phyloP scores from a whole-genome alignment of 64 coral and sea anemone genomes.

The Dendronephthya gigantea region DNA sequence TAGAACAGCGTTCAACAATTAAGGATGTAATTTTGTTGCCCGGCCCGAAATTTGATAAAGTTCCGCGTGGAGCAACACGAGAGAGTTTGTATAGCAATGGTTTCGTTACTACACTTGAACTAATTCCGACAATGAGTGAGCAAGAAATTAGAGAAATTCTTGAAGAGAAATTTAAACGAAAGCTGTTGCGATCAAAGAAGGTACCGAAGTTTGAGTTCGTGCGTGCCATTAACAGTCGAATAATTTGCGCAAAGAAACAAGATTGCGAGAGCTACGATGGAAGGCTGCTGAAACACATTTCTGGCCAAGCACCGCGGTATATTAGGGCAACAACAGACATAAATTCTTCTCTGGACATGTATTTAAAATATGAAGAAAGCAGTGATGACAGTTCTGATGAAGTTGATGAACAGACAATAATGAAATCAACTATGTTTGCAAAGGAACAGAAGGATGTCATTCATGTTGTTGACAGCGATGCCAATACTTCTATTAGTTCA shows the following conservation, averaged over 20 bases:
- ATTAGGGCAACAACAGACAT: neutral
- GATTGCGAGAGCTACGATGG: neutral
- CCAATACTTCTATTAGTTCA: neutral
- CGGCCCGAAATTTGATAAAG: neutral
- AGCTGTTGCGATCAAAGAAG: neutral
- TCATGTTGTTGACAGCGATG: neutral
- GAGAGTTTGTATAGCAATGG: neutral
- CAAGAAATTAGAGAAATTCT: neutral
- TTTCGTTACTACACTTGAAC: neutral
- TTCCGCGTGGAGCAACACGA: neutral
- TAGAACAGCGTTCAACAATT: neutral
- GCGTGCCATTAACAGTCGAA: neutral
- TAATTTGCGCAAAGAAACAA: neutral
- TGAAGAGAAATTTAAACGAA: neutral
- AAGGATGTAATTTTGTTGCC: slow-evolving; percentile 10
- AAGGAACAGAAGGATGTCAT: neutral
- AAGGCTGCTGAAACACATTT: neutral
- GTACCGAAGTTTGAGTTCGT: neutral
- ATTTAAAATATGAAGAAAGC: neutral
- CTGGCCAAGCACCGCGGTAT: neutral
- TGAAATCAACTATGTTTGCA: neutral
- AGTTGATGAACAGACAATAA: neutral
- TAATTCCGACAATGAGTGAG: neutral
- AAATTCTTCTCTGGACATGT: neutral
- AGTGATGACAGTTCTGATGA: neutral